Conservation (phyloP, 2,888 invertebrate genomes). For the Psylliodes chrysocephalus region DNA sequence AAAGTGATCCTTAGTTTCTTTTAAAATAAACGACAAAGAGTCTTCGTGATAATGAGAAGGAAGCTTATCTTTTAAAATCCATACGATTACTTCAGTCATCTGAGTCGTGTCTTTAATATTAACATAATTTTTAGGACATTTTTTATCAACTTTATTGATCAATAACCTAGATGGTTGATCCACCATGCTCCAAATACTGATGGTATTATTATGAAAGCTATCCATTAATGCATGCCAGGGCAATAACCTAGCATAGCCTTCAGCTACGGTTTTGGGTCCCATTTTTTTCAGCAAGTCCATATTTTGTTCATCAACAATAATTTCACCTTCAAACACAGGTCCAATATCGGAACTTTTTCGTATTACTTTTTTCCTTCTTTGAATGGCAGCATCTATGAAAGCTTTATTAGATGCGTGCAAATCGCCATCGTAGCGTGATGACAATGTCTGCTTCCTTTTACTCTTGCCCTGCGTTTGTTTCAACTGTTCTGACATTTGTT, state of each 20-base stretch:
- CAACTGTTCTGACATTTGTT: background rate
- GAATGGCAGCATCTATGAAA: conserved; percentile 27
- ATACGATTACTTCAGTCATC: conserved; percentile 54
- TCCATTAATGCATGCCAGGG: conserved; percentile 53
- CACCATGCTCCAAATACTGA: conserved; percentile 53
- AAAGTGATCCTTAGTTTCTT: conserved; percentile 52
- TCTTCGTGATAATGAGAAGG: conserved; percentile 50
- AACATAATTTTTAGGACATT: conserved; percentile 48
- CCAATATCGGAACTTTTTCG: background rate
- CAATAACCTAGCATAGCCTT: conserved; percentile 50
- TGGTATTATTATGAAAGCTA: conserved; percentile 44
- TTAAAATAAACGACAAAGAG: conserved; percentile 56
- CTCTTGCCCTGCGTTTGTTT: conserved; percentile 12
- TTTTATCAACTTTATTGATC: conserved; percentile 44
- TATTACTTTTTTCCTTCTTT: conserved; percentile 29
- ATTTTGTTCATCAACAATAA: conserved; percentile 43
- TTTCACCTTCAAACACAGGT: conserved; percentile 49
- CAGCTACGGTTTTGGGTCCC: conserved; percentile 41
- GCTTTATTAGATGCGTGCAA: background rate
- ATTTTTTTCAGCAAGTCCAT: conserved; percentile 46
- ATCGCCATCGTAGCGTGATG: conserved; percentile 33
- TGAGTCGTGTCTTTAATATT: conserved; percentile 45
- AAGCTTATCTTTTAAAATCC: conserved; percentile 53
- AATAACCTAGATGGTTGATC: conserved; percentile 46
- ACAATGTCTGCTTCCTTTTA: conserved; percentile 45